Base-by-base conservation (phyloP, 2,797 vertebrate species). In the Melanotaenia parkinsoni region DNA sequence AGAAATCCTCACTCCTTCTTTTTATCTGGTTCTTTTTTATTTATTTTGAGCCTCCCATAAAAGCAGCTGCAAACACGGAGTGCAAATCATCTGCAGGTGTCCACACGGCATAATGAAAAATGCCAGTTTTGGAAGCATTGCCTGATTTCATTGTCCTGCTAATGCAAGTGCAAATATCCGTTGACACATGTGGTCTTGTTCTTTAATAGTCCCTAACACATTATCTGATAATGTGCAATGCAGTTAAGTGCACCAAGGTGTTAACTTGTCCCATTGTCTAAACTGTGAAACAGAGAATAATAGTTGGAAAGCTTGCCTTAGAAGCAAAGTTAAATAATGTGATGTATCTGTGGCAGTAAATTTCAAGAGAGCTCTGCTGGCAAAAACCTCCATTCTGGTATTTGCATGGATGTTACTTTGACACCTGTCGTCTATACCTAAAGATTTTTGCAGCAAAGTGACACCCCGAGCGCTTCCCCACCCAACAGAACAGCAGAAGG, bases 21-120 rank as follows among this genome's bases (percentile, higher is more conserved):
- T 63, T 68, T 30, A 22, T 47, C 38, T 47, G 30, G 35, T 45
- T 56, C 20, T 28, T 28, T 28, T 28, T 28, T 40, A 63, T 9
- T 53, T 0, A 56, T 37, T 43, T 74, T 51, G 45, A 12, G 45
- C 63, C 20, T 22, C 24, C 4, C n/a, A 20, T 12, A 0, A 66
- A 67, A 74, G 28, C 40, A 63, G 50, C 3, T 16, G 16, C 60
- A 74, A 47, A 62, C 32, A 18, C 1, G 10, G 3, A 60, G 12
- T 50, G 26, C 37, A 3, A 50, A 58, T 26, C 47, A 50, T n/a
- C 54, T 51, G 18, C 43, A 30, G 14, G 32, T 22, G 18, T 51
- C 53, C 37, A 51, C 35, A 22, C 16, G 9, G 20, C 50, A 13
- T 22, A 22, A 65, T 16, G 4, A 4, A 35, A 57, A 45, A 63